These are phyloP conservation scores for Busarellus nigricollis DNA, from an alignment of 2,797 vertebrate species.

Conservation along the genomic window DNA sequence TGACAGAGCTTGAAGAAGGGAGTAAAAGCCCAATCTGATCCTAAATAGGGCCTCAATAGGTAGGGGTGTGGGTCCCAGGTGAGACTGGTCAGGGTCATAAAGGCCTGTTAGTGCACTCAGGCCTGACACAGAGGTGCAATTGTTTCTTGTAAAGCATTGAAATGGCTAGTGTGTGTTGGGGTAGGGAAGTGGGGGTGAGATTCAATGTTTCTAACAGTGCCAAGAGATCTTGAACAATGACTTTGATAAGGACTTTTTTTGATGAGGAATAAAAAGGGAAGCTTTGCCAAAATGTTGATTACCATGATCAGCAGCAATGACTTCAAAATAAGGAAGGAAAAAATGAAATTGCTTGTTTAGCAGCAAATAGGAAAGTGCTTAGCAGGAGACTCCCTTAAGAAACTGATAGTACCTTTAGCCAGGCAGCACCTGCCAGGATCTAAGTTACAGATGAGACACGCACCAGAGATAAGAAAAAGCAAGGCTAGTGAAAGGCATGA, in stretches of 20 bases:
- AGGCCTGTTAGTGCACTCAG: neutral
- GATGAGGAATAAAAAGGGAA: neutral
- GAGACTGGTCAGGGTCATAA: neutral
- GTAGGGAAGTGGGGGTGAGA: neutral
- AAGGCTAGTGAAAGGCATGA: neutral
- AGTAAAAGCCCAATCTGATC: neutral
- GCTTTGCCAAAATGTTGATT: neutral
- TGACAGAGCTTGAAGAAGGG: neutral
- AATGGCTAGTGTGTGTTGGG: neutral
- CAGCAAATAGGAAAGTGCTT: neutral
- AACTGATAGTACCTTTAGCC: neutral
- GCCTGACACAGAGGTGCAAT: neutral
- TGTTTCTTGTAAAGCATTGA: neutral
- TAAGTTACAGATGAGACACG: neutral
- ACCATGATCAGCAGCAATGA: neutral
- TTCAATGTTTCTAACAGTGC: neutral
- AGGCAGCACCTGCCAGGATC: neutral
- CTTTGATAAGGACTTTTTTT: neutral
- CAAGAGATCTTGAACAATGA: neutral
- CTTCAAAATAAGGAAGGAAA: neutral
- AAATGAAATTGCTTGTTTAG: neutral
- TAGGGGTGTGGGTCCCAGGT: neutral
- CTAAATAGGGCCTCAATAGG: neutral
- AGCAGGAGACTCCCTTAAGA: neutral
- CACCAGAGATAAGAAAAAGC: neutral